Evolutionary conservation across 2,797 vertebrate species (phyloP), one percentile per base, ranked within the genome.

Genomic region (Nyctibius grandis): DNA sequence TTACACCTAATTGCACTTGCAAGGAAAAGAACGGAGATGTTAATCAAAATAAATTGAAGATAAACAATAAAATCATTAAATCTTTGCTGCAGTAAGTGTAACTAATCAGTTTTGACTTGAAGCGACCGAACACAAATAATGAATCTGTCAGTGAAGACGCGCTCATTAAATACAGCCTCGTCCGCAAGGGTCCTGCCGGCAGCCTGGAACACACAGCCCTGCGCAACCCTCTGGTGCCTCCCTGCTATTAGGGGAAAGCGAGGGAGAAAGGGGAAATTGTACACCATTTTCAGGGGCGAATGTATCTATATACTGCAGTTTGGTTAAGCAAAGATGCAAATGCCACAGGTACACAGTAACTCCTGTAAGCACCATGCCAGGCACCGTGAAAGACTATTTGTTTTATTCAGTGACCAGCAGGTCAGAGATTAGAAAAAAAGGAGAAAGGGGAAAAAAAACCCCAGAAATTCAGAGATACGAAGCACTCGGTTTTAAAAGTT

Each of bases 41-140:
- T 98, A 98, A 98, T 98, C 98, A 98, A 98, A 98, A 98, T 98
- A 98, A 98, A 98, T 98, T 98, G 98, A 98, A 98, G 98, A 98
- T 98, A 98, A 98, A 98, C 98, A 98, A 98, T 98, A 98, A 98
- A 98, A 98, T 98, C 98, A 98, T 98, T 98, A 98, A 98, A 98
- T 98, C 98, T 98, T 98, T 98, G 97, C 94, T 63, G 98, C 93
- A 94, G 96, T 98, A 98, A 98, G 98, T 98, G 98, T 98, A 98
- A 98, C 98, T 98, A 98, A 98, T 98, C 98, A 98, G 98, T 98
- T 98, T 98, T 98, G 98, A 98, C 98, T 98, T 96, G 77, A 97
- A 98, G 98, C 97, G 91, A 98, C 98, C 92, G 89, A 98, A 98
- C 97, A 98, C 98, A 98, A 98, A 98, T 98, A 98, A 98, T 98